Conservation (phyloP, 2,888 invertebrate species). For the Morpho helenor region DNA sequence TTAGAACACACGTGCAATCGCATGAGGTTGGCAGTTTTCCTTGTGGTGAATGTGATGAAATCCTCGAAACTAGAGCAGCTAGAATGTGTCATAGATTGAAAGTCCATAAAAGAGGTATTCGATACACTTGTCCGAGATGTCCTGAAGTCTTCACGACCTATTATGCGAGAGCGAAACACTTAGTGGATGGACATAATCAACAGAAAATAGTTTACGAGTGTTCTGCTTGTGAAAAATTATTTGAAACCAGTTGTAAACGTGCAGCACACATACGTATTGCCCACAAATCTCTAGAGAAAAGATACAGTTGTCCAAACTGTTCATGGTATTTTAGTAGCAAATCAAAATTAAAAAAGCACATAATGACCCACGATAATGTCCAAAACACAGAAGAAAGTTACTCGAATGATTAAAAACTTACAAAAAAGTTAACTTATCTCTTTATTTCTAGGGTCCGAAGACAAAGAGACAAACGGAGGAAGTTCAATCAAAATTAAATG, state of each 20-base stretch:
- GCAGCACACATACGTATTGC: slow-evolving; percentile 47
- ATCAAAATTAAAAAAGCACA: slow-evolving; percentile 48
- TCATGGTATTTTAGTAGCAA: slow-evolving; percentile 43
- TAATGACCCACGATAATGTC: slow-evolving; percentile 42
- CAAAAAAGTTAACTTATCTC: slow-evolving; percentile 21
- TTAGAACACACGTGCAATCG: slow-evolving; percentile 59
- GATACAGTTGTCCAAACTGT: slow-evolving; percentile 47
- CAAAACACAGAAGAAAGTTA: slow-evolving; percentile 18
- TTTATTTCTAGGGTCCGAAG: slow-evolving; percentile 52
- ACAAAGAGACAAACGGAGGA: slow-evolving; percentile 23
- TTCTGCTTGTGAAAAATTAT: slow-evolving; percentile 46
- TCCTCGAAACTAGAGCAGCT: slow-evolving; percentile 51
- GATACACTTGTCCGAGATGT: slow-evolving; percentile 64
- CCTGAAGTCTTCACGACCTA: slow-evolving; percentile 59
- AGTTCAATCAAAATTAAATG: slow-evolving; percentile 37
- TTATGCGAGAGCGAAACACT: slow-evolving; percentile 55
- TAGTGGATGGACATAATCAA: slow-evolving; percentile 53
- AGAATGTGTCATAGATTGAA: slow-evolving; percentile 53
- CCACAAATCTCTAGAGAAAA: slow-evolving; percentile 43
- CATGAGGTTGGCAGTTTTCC: slow-evolving; percentile 59
- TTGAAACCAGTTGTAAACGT: slow-evolving; percentile 55
- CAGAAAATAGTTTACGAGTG: slow-evolving; percentile 48
- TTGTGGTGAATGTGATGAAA: slow-evolving; percentile 56
- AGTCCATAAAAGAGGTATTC: slow-evolving; percentile 53
- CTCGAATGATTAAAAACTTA: slow-evolving; percentile 12